phyloP scores from a whole-genome alignment of 2,113 vertebrate species.

The Triplophysa tibetana region DNA sequence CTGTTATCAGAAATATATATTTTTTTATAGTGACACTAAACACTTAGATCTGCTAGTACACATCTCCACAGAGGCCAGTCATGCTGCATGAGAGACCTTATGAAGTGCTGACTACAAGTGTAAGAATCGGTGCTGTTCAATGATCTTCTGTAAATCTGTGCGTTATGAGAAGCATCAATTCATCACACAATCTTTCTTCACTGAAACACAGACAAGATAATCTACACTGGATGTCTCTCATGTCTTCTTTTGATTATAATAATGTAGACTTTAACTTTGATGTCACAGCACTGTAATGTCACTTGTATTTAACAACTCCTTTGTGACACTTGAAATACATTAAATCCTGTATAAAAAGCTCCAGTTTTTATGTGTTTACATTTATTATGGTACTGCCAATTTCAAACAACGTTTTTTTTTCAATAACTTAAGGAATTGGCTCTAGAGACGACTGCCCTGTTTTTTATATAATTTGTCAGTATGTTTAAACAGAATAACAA shows the following conservation, averaged over 20 bases:
- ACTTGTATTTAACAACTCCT: background rate
- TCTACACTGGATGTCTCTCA: too few relatives aligned
- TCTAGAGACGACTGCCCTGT: background rate
- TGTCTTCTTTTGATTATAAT: too few relatives aligned
- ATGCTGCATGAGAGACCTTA: background rate
- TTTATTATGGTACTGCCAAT: too few relatives aligned
- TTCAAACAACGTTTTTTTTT: too few relatives aligned
- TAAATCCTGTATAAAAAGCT: too few relatives aligned
- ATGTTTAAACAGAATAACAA: background rate
- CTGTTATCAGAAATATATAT: background rate
- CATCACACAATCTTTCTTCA: too few relatives aligned
- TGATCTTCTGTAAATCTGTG: background rate
- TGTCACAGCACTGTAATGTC: constrained; percentile 9
- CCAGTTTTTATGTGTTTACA: too few relatives aligned
- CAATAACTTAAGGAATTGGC: too few relatives aligned
- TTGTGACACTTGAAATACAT: too few relatives aligned
- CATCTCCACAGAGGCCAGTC: too few relatives aligned
- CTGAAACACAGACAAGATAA: too few relatives aligned
- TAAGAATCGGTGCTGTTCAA: background rate
- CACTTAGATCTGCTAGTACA: background rate
- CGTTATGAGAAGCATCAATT: too few relatives aligned
- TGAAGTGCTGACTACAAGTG: background rate
- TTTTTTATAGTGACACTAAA: background rate
- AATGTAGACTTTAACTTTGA: constrained; percentile 13
- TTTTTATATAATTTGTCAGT: background rate